Evolutionary conservation across 53 echinoderm and acorn worm genomes (phyloP).

Genomic region (Paracentrotus lividus): DNA sequence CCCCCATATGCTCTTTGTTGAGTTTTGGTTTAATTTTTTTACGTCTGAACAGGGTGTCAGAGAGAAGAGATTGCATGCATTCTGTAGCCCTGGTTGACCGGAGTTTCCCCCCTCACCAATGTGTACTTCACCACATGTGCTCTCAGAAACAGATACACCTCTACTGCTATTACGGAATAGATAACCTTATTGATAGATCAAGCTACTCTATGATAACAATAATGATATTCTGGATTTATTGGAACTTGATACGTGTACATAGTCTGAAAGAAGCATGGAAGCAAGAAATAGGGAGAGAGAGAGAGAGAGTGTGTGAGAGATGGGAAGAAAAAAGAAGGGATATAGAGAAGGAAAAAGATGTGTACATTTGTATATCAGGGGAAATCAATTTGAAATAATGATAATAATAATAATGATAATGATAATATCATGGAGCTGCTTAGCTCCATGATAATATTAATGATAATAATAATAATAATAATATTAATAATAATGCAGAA

Average conservation of each 20-base stretch:
- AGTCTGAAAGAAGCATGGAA: background rate
- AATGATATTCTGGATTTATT: too few relatives aligned
- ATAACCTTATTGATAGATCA: slow-evolving; percentile 18
- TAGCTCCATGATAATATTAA: too few relatives aligned
- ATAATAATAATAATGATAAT: too few relatives aligned
- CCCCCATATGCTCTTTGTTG: too few relatives aligned
- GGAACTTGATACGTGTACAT: background rate
- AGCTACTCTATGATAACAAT: background rate
- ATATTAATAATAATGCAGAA: too few relatives aligned
- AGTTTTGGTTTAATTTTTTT: too few relatives aligned
- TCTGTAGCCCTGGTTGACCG: slow-evolving; percentile 36
- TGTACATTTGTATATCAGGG: too few relatives aligned
- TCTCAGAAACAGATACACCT: background rate
- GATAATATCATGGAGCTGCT: too few relatives aligned
- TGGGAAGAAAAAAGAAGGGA: background rate
- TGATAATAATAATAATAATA: too few relatives aligned
- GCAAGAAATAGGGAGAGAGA: background rate
- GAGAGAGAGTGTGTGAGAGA: background rate
- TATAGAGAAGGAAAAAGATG: too few relatives aligned
- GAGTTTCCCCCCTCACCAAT: slow-evolving; percentile 34
- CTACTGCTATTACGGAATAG: background rate
- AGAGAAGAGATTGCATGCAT: slow-evolving; percentile 20
- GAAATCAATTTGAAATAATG: too few relatives aligned
- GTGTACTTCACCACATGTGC: slow-evolving; percentile 63
- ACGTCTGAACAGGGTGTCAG: background rate